phyloP scores from a whole-genome alignment of 53 echinoderm and acorn worm genomes.

The Hippasteria phrygiana region DNA sequence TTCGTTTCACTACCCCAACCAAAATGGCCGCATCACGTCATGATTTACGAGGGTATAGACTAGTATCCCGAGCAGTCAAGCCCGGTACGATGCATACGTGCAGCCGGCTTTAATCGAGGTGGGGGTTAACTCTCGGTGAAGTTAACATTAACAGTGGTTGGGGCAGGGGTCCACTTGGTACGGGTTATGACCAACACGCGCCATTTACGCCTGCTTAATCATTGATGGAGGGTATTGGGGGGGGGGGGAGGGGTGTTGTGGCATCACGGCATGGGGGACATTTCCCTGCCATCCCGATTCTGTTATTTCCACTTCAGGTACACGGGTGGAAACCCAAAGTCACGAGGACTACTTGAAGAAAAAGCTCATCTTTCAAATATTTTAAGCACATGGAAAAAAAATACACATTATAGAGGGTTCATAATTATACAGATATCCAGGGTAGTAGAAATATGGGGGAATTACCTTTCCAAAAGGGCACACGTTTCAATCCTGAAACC shows the following conservation, averaged over 20 bases:
- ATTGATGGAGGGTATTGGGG: slow-evolving; percentile 26
- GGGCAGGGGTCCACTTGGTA: no score
- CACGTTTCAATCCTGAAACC: no score
- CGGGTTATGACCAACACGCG: slow-evolving; percentile 25
- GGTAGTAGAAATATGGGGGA: no score
- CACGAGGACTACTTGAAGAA: background rate
- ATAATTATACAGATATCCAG: no score
- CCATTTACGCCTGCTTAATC: slow-evolving; percentile 42
- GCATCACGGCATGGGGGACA: background rate
- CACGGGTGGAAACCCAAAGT: background rate
- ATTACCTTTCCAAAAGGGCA: no score
- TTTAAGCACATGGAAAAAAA: background rate
- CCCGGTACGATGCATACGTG: background rate
- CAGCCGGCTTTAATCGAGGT: background rate
- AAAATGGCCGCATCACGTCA: slow-evolving; percentile 1
- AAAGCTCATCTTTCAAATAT: background rate
- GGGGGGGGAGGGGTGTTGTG: background rate
- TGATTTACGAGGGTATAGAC: slow-evolving; percentile 22
- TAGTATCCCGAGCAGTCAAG: background rate
- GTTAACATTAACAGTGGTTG: no score
- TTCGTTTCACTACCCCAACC: slow-evolving; percentile 9
- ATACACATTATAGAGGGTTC: no score
- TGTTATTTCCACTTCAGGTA: slow-evolving; percentile 10
- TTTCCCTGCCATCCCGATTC: background rate
- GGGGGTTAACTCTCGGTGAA: background rate